phyloP scores from a whole-genome alignment of 1,140 invertebrate species.

The Monochamus saltuarius region DNA sequence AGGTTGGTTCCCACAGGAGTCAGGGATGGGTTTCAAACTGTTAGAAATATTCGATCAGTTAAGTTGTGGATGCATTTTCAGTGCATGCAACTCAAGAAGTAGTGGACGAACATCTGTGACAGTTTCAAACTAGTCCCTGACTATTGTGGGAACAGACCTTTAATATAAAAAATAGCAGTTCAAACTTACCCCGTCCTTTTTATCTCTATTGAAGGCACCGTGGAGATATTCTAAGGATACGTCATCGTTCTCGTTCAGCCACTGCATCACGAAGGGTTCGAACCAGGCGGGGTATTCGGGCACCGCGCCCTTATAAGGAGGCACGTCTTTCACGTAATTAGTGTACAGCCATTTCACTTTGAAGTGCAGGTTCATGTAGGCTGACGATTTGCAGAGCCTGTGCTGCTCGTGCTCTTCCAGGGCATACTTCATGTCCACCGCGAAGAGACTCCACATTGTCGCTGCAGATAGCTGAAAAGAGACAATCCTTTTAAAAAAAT shows the following conservation, averaged over 20 bases:
- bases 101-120: too few species aligned
- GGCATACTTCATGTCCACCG: constrained; percentile 97
- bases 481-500: background rate
- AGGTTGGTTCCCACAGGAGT: too few species aligned
- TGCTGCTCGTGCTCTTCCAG: constrained; percentile 97
- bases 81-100: too few species aligned
- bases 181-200: constrained; percentile 90
- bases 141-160: too few species aligned
- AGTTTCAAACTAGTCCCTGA: too few species aligned
- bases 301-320: constrained; percentile 92
- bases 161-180: too few species aligned
- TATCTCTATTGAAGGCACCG: constrained; percentile 97
- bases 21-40: too few species aligned
- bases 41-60: too few species aligned
- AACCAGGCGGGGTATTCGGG: constrained; percentile 99
- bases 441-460: constrained; percentile 97
- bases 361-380: constrained; percentile 99
- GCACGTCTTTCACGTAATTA: constrained; percentile 98
- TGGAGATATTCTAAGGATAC: constrained; percentile 98
- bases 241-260: constrained; percentile 99
- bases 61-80: too few species aligned
- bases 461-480: constrained; percentile 83
- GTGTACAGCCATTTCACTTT: constrained; percentile 99
- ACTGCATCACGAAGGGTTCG: constrained; percentile 99
- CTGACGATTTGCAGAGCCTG: constrained; percentile 93